A percentile compares a stretch with the other conserved stretches of the same genome.
These are phyloP conservation scores for Diplazon laetatorius DNA, from an alignment of 2,888 invertebrate genomes.

Conservation along the genomic window DNA sequence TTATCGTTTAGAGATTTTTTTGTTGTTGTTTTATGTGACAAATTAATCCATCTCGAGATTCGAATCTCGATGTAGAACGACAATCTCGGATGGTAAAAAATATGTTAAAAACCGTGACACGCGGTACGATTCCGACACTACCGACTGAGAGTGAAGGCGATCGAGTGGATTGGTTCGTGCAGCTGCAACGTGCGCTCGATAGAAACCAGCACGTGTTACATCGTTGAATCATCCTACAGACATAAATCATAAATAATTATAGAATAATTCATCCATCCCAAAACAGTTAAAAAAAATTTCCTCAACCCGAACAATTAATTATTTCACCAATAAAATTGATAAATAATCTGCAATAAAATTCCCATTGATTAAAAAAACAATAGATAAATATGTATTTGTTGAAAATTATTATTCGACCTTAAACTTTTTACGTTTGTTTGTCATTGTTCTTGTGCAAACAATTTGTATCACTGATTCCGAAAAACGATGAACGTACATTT, in stretches of 20 bases:
- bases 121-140: slow-evolving; percentile 41
- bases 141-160: slow-evolving; percentile 51
- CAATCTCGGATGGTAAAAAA: slow-evolving; percentile 8
- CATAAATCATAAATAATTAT: no score
- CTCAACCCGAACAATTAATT: not conserved
- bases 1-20: no score
- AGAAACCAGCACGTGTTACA: slow-evolving; percentile 58
- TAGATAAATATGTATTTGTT: no score
- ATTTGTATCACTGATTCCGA: not conserved
- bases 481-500: not conserved
- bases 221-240: no score
- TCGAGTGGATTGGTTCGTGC: slow-evolving; percentile 37
- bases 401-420: no score
- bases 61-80: not conserved
- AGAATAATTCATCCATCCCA: no score
- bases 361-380: no score
- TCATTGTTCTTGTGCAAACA: not conserved
- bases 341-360: not conserved
- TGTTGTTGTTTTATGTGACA: not conserved
- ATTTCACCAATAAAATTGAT: not conserved
- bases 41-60: not conserved
- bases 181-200: slow-evolving; percentile 49
- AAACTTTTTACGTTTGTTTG: no score
- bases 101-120: slow-evolving; percentile 4
- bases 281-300: no score